Conservation (phyloP, 2,113 vertebrate species). For the Grus americana region DNA sequence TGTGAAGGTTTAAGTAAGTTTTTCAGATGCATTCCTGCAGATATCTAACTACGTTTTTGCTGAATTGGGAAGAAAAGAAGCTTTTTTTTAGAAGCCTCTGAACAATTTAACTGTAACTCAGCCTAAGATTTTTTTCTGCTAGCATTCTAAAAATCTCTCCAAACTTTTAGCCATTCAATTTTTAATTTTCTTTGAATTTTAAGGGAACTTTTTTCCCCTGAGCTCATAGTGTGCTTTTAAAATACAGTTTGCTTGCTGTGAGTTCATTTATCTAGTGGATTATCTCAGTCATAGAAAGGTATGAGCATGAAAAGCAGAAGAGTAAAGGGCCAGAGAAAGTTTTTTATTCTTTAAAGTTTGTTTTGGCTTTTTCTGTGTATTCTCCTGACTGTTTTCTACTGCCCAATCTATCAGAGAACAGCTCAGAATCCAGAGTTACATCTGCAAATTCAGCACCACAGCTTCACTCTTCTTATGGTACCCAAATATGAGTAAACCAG, state of each 20-base stretch:
- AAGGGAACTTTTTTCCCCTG: neutral
- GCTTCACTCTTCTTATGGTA: neutral
- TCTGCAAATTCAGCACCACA: neutral
- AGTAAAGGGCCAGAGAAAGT: neutral
- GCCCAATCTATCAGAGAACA: neutral
- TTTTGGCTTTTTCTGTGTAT: neutral
- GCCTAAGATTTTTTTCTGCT: neutral
- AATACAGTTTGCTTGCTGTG: neutral
- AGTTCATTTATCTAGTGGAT: neutral
- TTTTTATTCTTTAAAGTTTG: neutral
- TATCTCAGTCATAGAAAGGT: neutral
- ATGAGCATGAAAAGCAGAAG: neutral
- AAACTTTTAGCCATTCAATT: constrained; percentile 1
- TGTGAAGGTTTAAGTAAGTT: neutral
- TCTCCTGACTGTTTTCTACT: neutral
- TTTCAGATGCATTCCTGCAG: neutral
- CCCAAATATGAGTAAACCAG: neutral
- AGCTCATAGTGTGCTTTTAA: neutral
- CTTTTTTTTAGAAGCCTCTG: neutral
- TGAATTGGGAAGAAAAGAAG: neutral
- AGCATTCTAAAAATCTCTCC: neutral
- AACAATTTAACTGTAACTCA: neutral
- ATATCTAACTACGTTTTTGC: neutral
- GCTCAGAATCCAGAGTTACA: neutral
- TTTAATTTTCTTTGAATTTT: neutral